Evolutionary conservation across 2,797 vertebrate species (phyloP), one percentile per base, ranked within the genome.

Genomic region (Sphenodon punctatus): DNA sequence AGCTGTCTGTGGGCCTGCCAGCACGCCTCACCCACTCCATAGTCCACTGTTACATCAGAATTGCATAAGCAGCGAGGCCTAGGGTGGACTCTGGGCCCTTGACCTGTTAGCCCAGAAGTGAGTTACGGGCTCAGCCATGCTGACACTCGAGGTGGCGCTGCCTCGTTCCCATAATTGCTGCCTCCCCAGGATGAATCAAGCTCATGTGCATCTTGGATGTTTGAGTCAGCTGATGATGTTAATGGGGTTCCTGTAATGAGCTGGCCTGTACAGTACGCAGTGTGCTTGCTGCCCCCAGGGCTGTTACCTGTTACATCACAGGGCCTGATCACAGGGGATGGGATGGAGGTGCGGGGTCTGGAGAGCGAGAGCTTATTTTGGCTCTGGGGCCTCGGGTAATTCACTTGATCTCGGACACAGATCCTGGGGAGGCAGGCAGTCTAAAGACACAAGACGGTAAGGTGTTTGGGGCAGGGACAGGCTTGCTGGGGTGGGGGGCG

Each of bases 281-380:
- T 41, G 34, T 27, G 53, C n/a, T 23, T 45, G 13, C 0, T 34
- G 53, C 60, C 16, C 61, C 27, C 1, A 4, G 79, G 51, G 71
- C 42, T 41, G 66, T 56, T 11, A 42, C 5, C 30, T 0, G 0
- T 70, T 51, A 27, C 10, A 38, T 25, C 5, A 48, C 1, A 2
- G 34, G 2, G 4, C 56, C 30, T 59, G 17, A 9, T 0, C 32
- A 34, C 32, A 10, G 12, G n/a, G 4, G 51, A n/a, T 36, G n/a
- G 11, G 58, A 1, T 5, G 4, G 0, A 11, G 1, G 0, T 38
- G 15, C 20, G 0, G 20, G 9, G 43, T 25, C 23, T 27, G 4
- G 53, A 56, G 19, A 53, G 53, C 10, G 30, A n/a, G n/a, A 7
- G 15, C 6, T 32, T 19, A 27, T 32, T n/a, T 25, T 51, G 30